Conservation (phyloP, 2,113 vertebrate species). For the Aldabrachelys gigantea region DNA sequence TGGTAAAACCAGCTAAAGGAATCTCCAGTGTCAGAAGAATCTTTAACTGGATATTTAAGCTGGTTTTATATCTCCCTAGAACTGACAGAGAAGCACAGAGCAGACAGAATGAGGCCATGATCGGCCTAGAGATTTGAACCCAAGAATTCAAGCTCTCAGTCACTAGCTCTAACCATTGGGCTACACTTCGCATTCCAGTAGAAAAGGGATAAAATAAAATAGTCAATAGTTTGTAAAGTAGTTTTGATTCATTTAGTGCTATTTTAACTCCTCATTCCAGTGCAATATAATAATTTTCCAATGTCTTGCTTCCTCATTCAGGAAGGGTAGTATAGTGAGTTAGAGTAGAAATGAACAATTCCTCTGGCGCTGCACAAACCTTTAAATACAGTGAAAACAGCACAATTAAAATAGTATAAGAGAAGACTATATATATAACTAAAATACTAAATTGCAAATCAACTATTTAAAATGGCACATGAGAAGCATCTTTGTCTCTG, state of each 20-base stretch:
- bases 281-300: background rate
- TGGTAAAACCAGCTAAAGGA: background rate
- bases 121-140: background rate
- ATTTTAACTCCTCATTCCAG: background rate
- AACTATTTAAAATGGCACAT: background rate
- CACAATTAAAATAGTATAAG: background rate
- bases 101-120: background rate
- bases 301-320: background rate
- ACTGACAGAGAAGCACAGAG: background rate
- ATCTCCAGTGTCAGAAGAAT: background rate
- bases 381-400: background rate
- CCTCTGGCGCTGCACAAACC: accelerated
- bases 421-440: background rate
- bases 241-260: background rate
- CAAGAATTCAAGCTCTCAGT: background rate
- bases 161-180: background rate
- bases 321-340: background rate
- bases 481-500: background rate
- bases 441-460: background rate
- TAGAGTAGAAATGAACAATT: background rate
- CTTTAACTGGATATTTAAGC: background rate
- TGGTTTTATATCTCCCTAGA: background rate
- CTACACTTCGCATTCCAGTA: background rate
- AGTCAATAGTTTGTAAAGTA: background rate
- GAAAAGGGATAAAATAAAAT: background rate